Evolutionary conservation across 2,888 invertebrate species (phyloP), one percentile per base, ranked within the genome.

Genomic region (Meliscaeva auricollis): DNA sequence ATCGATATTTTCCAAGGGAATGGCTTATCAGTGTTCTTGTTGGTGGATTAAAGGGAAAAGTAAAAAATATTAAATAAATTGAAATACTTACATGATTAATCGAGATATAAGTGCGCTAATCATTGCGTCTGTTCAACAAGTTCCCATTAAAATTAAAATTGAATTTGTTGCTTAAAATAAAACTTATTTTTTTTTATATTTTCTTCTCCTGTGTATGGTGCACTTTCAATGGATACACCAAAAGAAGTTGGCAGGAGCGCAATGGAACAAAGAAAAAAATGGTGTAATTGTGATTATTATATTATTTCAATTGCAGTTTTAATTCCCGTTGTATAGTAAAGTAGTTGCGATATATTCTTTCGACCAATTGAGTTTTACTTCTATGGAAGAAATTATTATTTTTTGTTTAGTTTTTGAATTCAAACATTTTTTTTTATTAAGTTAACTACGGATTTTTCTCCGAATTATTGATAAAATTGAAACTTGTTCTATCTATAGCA

Each of bases 81-180:
- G 6, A 17, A 20, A 50, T 48, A 92, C 91, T 92, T 89, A 92
- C 91, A 92, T 92, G 87, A 91, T 89, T 68, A 91, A 88, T 41
- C 91, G 90, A 52, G 92, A 92, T 87, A 92, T 89, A 75, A 92
- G 88, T 75, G 90, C 90, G 88, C 91, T 92, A 88, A 92, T 92
- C 91, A 91, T 91, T 81, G 85, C 69, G 76, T 50, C 41, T 35
- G 64, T 77, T 85, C 73, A 85, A 73, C 76, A 85, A 81, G 85
- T 85, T 85, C 62, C 81, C 85, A 85, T 85, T 69, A 76, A 85
- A 56, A 44, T 60, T 48, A 20, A 52, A 50, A 26, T 70, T 46
- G 3, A 48, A 30, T 50, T 30, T 70, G 32, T 64, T 70, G 41
- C 32, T 30, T 64, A 70, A 35, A 17, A 68, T 17, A 30, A 54